These are phyloP conservation scores for Chaunax sp. DNA, from an alignment of 2,797 vertebrate species.

Conservation along the genomic window DNA sequence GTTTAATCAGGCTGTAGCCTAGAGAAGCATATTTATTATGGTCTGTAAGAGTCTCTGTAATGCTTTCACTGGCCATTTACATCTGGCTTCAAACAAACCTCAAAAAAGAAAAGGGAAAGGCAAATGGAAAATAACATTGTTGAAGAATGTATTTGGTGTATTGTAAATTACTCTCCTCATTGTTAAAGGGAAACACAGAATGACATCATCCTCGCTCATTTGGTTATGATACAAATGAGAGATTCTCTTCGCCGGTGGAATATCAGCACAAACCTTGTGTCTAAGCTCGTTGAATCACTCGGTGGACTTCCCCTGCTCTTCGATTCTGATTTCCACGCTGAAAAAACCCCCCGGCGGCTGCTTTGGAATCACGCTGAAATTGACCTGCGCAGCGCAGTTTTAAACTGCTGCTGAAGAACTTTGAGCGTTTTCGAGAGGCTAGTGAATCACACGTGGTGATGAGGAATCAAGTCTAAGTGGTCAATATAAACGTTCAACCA, in stretches of 20 bases:
- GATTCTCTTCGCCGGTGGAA: too few species aligned
- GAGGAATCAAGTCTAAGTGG: background rate
- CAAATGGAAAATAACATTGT: slow-evolving; percentile 35
- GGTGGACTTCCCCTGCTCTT: too few species aligned
- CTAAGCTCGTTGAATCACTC: too few species aligned
- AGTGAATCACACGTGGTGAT: background rate
- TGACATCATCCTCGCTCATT: background rate
- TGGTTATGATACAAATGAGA: background rate
- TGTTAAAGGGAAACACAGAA: slow-evolving; percentile 19
- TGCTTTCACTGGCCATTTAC: slow-evolving; percentile 72
- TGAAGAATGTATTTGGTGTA: slow-evolving; percentile 13
- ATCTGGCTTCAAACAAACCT: slow-evolving; percentile 23
- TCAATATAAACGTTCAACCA: background rate
- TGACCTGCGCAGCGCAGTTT: background rate
- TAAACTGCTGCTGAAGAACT: background rate
- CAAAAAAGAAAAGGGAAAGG: slow-evolving; percentile 8
- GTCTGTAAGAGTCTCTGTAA: slow-evolving; percentile 46
- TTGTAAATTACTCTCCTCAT: slow-evolving; percentile 6
- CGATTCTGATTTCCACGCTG: too few species aligned
- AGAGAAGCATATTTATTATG: slow-evolving; percentile 40
- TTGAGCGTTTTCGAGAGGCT: background rate
- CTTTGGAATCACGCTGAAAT: background rate
- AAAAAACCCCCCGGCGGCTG: too few species aligned
- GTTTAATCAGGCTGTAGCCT: slow-evolving; percentile 64
- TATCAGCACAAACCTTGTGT: too few species aligned